Conservation (phyloP, 2,797 vertebrate genomes). For the Tarsius wallacei region DNA sequence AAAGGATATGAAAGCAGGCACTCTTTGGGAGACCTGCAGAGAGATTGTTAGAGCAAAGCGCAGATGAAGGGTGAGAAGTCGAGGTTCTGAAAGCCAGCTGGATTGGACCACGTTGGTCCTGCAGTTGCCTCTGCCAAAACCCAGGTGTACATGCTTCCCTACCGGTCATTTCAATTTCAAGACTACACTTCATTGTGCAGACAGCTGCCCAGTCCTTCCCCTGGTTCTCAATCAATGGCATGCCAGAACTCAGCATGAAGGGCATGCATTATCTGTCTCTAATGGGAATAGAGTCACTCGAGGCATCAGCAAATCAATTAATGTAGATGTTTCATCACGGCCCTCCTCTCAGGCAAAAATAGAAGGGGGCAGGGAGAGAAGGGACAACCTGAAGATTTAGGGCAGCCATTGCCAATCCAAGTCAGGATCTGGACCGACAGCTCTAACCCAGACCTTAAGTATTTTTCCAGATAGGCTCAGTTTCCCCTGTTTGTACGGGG, state of each 20-base stretch:
- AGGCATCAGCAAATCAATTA: conserved; percentile 81
- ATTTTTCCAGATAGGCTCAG: background rate
- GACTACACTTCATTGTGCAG: background rate
- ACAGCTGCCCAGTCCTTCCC: conserved; percentile 67
- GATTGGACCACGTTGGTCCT: no score
- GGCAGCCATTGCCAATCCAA: fast-evolving
- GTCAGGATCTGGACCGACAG: background rate
- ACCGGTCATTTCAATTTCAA: background rate
- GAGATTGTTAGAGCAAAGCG: background rate
- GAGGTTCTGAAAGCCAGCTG: background rate
- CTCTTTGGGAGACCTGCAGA: background rate
- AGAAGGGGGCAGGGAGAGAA: background rate
- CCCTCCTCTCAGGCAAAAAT: background rate
- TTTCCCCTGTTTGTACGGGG: background rate
- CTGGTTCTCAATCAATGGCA: conserved; percentile 70
- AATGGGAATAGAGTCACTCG: conserved; percentile 68
- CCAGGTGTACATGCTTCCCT: background rate
- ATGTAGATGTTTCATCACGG: conserved; percentile 78
- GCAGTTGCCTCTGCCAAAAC: background rate
- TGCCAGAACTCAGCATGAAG: background rate
- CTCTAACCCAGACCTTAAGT: background rate
- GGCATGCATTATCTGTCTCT: conserved; percentile 85
- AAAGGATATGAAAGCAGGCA: background rate
- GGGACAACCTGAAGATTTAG: no score
- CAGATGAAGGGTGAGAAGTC: background rate